A percentile compares a stretch with the other conserved stretches of the same genome.
These are phyloP conservation scores for Epistrophella euchroma DNA, from an alignment of 2,888 invertebrate genomes.

Conservation along the genomic window DNA sequence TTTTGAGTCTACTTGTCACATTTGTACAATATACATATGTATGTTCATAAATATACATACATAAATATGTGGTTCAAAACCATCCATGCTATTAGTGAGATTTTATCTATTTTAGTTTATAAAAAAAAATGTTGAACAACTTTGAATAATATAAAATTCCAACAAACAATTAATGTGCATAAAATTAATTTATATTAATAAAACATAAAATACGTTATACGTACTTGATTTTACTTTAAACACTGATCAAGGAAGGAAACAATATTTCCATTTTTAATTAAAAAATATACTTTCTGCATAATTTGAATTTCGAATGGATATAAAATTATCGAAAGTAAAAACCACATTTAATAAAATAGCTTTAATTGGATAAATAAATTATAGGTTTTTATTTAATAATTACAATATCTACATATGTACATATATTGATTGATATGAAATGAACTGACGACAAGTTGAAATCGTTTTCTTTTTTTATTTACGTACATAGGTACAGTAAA, in stretches of 20 bases:
- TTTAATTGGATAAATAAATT: not conserved
- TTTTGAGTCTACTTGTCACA: too few species aligned
- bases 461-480: not conserved
- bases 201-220: not conserved
- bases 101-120: too few species aligned
- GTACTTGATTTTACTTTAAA: not conserved
- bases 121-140: too few species aligned
- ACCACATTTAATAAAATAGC: not conserved
- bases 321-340: not conserved
- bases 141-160: too few species aligned
- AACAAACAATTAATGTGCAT: too few species aligned
- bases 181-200: too few species aligned
- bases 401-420: not conserved
- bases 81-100: too few species aligned
- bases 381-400: not conserved
- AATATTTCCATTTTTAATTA: constrained; percentile 5
- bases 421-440: not conserved
- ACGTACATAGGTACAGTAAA: not conserved
- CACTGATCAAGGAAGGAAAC: not conserved
- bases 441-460: not conserved
- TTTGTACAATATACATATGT: too few species aligned
- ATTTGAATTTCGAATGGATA: not conserved
- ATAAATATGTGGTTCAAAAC: too few species aligned
- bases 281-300: not conserved
- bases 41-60: too few species aligned